These are phyloP conservation scores for Julus scanicus DNA, from an alignment of 2,888 invertebrate species.

Conservation along the genomic window DNA sequence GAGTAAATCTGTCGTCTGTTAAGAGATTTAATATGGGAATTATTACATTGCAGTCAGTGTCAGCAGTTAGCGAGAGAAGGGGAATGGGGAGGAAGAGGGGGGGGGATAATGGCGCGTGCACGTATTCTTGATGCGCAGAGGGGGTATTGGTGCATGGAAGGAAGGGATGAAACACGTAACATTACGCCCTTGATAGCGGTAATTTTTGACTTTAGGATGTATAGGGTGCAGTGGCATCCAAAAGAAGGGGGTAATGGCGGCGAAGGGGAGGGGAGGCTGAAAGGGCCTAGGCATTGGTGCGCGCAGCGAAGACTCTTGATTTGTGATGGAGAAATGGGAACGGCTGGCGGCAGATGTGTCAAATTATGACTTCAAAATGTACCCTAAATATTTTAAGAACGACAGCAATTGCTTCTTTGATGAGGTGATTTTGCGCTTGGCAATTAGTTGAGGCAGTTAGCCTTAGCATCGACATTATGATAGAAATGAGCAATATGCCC, in stretches of 20 bases:
- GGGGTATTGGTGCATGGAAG: neutral
- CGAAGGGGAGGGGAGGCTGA: neutral
- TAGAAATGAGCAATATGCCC: conserved; percentile 1
- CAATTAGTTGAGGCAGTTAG: conserved; percentile 48
- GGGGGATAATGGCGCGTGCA: conserved; percentile 4
- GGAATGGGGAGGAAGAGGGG: neutral
- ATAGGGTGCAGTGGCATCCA: conserved; percentile 1
- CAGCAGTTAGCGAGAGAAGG: neutral
- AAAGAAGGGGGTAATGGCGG: neutral
- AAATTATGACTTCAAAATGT: conserved; percentile 49
- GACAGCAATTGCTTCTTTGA: conserved; percentile 49
- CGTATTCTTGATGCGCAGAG: neutral
- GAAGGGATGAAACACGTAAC: neutral
- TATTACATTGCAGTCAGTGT: conserved; percentile 7
- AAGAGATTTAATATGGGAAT: conserved; percentile 13
- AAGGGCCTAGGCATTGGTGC: neutral
- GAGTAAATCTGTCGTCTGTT: neutral
- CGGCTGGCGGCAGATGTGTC: conserved; percentile 49
- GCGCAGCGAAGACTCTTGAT: conserved; percentile 14
- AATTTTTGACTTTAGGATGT: neutral
- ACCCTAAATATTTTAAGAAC: conserved; percentile 49
- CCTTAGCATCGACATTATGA: conserved; percentile 25
- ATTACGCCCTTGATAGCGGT: neutral
- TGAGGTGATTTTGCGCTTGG: conserved; percentile 49
- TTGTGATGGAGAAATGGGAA: conserved; percentile 41